Base-by-base conservation (phyloP, 1,140 invertebrate species). In the Meloidogyne floridensis region DNA sequence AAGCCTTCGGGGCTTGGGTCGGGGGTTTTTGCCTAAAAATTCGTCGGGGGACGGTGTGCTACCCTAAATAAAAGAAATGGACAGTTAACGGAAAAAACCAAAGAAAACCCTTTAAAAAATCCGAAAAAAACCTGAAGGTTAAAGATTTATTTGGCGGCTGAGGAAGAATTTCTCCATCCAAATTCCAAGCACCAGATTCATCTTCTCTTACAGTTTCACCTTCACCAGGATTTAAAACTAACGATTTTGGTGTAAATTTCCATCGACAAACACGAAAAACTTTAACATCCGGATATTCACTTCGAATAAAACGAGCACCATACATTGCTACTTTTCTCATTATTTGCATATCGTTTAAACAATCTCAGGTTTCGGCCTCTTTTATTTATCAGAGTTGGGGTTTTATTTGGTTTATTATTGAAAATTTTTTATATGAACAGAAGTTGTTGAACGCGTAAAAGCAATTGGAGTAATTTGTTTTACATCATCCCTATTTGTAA, bases 311-410 rank as follows among this genome's bases (percentile, higher is more conserved):
- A 69, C 77, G 54, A 59, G 88, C 88, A 20, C 88, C 88, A 72
- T 87, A 89, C 85, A 90, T 83, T 8, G 89, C 80, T 53, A 89
- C 89, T 70, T 85, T 77, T 59, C 75, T 54, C 86, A 89, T 90
- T 54, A 89, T 87, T 74, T 86, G 76, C 43, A 89, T 32, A 32
- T 32, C 32, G 32, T 32, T 32, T 32, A 32, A 32, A 32, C 32
- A 32, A 32, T 32, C 32, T 32, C 32, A 32, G 32, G 32, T 32
- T 32, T 32, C 32, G 32, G 32, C 32, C 32, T 32, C 32, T 32
- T 32, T 32, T 32, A 32, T 32, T 32, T 32, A 32, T 32, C 32
- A 32, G 32, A 32, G 32, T 32, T 32, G 32, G 32, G 32, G 32
- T 32, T 32, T 32, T 32, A 32, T 32, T 32, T 32, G 32, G 32